Evolutionary conservation across 2,888 invertebrate genomes (phyloP).

Genomic region (Esperia sulphurella): DNA sequence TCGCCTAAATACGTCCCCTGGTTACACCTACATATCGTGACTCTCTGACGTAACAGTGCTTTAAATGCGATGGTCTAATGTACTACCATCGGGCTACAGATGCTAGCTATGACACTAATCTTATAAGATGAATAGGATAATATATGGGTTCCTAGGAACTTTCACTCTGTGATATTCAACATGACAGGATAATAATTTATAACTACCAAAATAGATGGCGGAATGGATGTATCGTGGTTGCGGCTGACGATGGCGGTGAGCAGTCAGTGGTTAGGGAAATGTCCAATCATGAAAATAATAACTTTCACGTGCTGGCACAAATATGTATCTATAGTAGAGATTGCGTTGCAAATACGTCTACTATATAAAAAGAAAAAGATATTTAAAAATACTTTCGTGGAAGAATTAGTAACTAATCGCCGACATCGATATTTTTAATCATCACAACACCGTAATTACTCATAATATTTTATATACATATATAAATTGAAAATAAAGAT

Average conservation of each 20-base stretch:
- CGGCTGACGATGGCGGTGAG: neutral
- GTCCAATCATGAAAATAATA: slow-evolving; percentile 9
- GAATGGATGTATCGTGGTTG: slow-evolving; percentile 14
- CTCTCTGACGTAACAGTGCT: neutral
- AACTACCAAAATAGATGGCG: slow-evolving; percentile 7
- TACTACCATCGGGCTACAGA: neutral
- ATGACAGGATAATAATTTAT: slow-evolving; percentile 8
- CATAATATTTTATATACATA: too few relatives aligned
- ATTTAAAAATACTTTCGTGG: too few relatives aligned
- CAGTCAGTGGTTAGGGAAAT: neutral
- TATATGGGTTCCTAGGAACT: slow-evolving; percentile 6
- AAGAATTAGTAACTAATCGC: too few relatives aligned
- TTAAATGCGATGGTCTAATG: neutral
- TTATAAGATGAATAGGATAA: slow-evolving; percentile 2
- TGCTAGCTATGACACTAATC: neutral
- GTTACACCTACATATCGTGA: neutral
- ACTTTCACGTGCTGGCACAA: neutral
- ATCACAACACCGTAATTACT: too few relatives aligned
- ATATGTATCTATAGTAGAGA: too few relatives aligned
- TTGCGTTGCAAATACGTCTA: too few relatives aligned
- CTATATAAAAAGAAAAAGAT: too few relatives aligned
- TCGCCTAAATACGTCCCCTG: too few relatives aligned
- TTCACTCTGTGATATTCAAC: slow-evolving; percentile 6
- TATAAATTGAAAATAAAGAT: too few relatives aligned
- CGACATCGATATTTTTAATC: too few relatives aligned